A percentile compares a stretch with the other conserved stretches of the same genome.
These are phyloP conservation scores for Congeria kusceri DNA, from an alignment of 2,888 invertebrate genomes.

Conservation along the genomic window DNA sequence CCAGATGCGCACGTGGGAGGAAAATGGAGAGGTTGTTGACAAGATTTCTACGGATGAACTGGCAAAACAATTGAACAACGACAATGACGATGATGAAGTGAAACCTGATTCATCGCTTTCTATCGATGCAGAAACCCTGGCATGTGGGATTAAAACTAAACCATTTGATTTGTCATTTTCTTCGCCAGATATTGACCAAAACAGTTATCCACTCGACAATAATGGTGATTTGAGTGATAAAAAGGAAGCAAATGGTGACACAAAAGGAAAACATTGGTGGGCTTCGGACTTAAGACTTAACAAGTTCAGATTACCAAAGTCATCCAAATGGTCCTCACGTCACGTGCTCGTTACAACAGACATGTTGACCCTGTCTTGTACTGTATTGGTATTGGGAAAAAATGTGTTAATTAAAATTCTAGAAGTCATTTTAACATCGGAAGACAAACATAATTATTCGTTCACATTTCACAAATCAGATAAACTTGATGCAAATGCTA, in stretches of 20 bases:
- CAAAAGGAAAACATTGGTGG: conserved; percentile 26
- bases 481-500: no score
- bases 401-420: not conserved
- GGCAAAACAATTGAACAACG: not conserved
- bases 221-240: not conserved
- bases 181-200: conserved; percentile 10
- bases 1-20: not conserved
- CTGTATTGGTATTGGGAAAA: conserved; percentile 1
- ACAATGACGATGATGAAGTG: not conserved
- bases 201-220: not conserved
- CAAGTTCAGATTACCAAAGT: conserved; percentile 22
- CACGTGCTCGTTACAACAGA: not conserved
- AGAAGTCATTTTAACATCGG: no score
- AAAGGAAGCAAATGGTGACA: not conserved
- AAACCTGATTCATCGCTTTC: no score
- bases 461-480: no score
- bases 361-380: not conserved
- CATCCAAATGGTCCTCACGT: not conserved
- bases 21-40: not conserved
- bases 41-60: not conserved
- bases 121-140: no score
- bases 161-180: conserved; percentile 24
- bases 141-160: not conserved
- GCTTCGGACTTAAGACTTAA: conserved; percentile 21
- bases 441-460: no score